Evolutionary conservation across 2,888 invertebrate genomes (phyloP).

Genomic region (Synergus gifuensis): DNA sequence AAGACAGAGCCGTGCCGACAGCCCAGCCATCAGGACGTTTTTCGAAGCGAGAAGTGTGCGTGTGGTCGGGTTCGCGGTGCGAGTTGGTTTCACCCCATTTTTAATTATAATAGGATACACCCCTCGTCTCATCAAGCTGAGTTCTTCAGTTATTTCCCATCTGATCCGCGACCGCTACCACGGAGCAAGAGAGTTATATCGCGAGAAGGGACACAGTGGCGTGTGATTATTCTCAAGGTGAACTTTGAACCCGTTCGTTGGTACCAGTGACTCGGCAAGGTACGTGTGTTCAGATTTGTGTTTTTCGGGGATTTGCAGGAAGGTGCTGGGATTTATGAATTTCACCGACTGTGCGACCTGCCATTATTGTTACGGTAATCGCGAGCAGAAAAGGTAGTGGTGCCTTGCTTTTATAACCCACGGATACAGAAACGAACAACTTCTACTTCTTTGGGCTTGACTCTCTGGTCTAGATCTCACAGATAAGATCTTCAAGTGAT

Average conservation of each 20-base stretch:
- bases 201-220: conserved; percentile 43
- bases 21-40: conserved; percentile 73
- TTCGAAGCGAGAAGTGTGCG: conserved; percentile 61
- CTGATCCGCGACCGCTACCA: conserved; percentile 39
- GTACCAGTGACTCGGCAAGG: conserved; percentile 63
- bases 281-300: conserved; percentile 59
- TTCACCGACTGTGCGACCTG: neutral
- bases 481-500: conserved; percentile 41
- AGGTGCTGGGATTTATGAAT: conserved; percentile 44
- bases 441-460: neutral
- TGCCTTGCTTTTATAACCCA: neutral
- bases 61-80: conserved; percentile 61
- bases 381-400: conserved; percentile 3
- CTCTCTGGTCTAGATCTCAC: conserved; percentile 22
- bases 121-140: neutral
- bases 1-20: conserved; percentile 77
- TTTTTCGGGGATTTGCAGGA: conserved; percentile 35
- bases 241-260: conserved; percentile 57
- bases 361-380: neutral
- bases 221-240: conserved; percentile 53
- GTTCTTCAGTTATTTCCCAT: neutral
- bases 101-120: conserved; percentile 13
- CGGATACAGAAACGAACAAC: neutral
- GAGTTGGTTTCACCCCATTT: conserved; percentile 38
- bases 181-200: conserved; percentile 45